A percentile compares a stretch with the other conserved stretches of the same genome.
phyloP scores from a whole-genome alignment of 1,140 invertebrate species.

The Sycophaga agraensis region DNA sequence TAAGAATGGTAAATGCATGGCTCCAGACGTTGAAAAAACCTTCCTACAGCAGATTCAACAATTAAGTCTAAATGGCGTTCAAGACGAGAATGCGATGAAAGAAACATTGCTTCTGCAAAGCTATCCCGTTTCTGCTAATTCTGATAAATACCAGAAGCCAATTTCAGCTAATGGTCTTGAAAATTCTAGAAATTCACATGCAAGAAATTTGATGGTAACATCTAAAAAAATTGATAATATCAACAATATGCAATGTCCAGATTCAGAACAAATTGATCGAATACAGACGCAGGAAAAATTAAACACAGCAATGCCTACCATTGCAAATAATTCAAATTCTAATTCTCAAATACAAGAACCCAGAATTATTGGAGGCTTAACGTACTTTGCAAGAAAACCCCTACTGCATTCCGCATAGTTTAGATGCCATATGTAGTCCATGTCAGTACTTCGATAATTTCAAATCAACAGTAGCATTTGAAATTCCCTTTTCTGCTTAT shows the following conservation, averaged over 20 bases:
- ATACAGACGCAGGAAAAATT: too few species aligned
- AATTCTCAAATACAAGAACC: constrained; percentile 9
- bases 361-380: constrained; percentile 15
- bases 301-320: neutral
- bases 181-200: constrained; percentile 37
- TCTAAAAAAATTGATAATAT: too few species aligned
- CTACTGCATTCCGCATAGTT: too few species aligned
- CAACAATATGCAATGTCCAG: constrained; percentile 41
- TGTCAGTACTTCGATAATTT: too few species aligned
- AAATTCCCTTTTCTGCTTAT: too few species aligned
- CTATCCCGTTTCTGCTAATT: too few species aligned
- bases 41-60: neutral
- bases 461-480: too few species aligned
- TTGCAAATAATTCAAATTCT: neutral
- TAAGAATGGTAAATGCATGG: constrained; percentile 32
- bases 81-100: constrained; percentile 29
- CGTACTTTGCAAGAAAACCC: constrained; percentile 17
- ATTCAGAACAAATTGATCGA: neutral
- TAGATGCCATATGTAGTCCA: too few species aligned
- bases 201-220: too few species aligned
- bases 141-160: neutral
- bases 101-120: neutral
- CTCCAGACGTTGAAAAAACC: constrained; percentile 28
- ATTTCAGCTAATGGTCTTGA: constrained; percentile 40
- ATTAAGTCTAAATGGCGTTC: constrained; percentile 42